Percentiles rank a stretch among this genome's conserved stretches.
Conservation (phyloP, 2,888 invertebrate species). For the Fabriciana adippe region DNA sequence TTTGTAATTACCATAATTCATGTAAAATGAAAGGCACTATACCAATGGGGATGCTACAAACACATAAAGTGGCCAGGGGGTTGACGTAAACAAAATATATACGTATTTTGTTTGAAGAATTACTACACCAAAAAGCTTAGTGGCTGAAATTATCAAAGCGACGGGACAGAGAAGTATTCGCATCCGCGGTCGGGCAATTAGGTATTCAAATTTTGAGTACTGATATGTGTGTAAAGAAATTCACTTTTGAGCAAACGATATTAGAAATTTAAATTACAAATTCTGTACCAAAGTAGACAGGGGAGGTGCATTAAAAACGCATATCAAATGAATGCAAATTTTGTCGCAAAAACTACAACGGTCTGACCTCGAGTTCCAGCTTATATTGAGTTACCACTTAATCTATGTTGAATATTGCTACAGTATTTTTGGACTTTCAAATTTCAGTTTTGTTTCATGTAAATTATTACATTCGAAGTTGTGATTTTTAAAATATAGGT, state of each 20-base stretch:
- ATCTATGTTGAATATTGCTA: conserved; percentile 10
- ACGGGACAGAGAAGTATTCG: conserved; percentile 30
- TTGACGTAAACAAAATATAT: conserved; percentile 20
- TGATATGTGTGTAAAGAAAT: conserved; percentile 47
- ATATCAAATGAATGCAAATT: conserved; percentile 46
- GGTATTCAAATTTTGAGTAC: conserved; percentile 64
- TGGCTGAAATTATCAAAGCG: conserved; percentile 20
- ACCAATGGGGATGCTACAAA: not conserved
- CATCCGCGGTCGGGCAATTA: conserved; percentile 50
- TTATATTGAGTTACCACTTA: conserved; percentile 28
- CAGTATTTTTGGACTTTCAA: conserved; percentile 13
- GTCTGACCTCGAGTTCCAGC: conserved; percentile 18
- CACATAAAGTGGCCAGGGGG: conserved; percentile 11
- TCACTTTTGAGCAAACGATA: conserved; percentile 54
- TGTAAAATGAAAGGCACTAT: conserved; percentile 14
- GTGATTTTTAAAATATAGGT: too few relatives aligned
- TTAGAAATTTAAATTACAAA: conserved; percentile 63
- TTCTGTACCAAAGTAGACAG: conserved; percentile 46
- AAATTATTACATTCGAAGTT: not conserved
- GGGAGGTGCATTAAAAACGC: conserved; percentile 45
- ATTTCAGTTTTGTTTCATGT: not conserved
- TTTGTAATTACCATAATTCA: conserved; percentile 7
- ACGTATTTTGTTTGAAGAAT: conserved; percentile 24
- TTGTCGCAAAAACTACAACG: conserved; percentile 29
- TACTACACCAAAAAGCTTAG: conserved; percentile 23